phyloP scores from a whole-genome alignment of 2,888 invertebrate species.

The Oscheius sp. region DNA sequence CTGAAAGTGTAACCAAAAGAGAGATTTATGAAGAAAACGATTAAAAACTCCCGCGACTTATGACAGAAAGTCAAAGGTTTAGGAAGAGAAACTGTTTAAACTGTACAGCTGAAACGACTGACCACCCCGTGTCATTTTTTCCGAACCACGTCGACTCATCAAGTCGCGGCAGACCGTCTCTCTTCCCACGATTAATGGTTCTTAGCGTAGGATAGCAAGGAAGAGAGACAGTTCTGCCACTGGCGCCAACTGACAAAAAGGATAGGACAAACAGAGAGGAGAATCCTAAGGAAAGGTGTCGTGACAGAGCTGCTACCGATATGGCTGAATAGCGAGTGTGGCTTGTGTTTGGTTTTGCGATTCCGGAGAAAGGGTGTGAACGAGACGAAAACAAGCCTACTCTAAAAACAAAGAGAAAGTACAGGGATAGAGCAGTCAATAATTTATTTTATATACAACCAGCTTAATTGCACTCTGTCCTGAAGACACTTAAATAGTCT shows the following conservation, averaged over 20 bases:
- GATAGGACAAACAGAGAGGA: not conserved
- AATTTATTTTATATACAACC: slow-evolving; percentile 28
- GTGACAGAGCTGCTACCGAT: slow-evolving; percentile 23
- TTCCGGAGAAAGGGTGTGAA: not conserved
- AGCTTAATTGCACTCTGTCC: slow-evolving; percentile 35
- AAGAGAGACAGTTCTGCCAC: not conserved
- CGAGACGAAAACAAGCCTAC: no score
- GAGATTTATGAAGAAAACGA: no score
- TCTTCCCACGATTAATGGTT: not conserved
- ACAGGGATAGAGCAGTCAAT: no score
- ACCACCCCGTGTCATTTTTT: not conserved
- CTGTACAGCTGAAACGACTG: not conserved
- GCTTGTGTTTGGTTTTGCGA: slow-evolving; percentile 14
- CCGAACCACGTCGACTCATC: not conserved
- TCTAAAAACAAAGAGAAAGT: no score
- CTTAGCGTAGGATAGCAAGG: not conserved
- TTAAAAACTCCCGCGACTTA: no score
- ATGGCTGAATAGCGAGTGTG: slow-evolving; percentile 8
- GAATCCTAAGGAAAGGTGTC: not conserved
- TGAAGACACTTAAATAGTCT: not conserved
- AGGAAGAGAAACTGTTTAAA: no score
- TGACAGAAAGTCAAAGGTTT: no score
- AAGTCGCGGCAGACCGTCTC: no score
- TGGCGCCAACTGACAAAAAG: slow-evolving; percentile 5
- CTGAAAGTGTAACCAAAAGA: no score